Base-by-base conservation (phyloP, 2,888 invertebrate genomes). In the Lasioglossum marginatum region DNA sequence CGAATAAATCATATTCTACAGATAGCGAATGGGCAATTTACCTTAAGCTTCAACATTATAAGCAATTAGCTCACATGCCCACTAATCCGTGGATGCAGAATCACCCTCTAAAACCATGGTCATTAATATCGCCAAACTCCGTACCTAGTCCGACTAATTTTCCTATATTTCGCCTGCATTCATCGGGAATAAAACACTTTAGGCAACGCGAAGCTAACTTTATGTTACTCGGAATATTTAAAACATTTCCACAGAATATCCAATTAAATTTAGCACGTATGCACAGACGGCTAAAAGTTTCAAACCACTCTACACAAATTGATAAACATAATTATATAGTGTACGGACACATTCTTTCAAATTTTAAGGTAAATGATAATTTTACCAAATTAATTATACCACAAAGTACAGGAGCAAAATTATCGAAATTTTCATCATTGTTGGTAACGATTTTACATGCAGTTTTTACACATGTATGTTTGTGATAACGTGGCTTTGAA, bases 61-160 rank as follows among this genome's bases (percentile, higher is more conserved):
- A 60, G 60, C 27, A 60, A 60, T 60, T 60, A 60, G 27, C 12
- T n/a, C 27, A 27, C 27, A 4, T 60, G 14, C 12, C n/a, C 60
- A 12, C 27, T 27, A 60, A 60, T 60, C 60, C 12, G 60, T 27
- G 60, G 14, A 27, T 60, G 60, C 14, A 27, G 60, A n/a, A 60
- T 60, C 60, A 60, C 60, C 60, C 60, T 60, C n/a, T 60, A 27
- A n/a, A 60, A 60, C n/a, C n/a, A 60, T 60, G 60, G 23, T n/a
- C 27, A 60, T 60, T 60, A 60, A 60, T 60, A 27, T 60, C 4
- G n/a, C n/a, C 4, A 14, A n/a, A 60, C n/a, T 60, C 27, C 23
- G 19, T 37, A 23, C 6, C 34, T 68, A 19, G 34, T 68, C 23
- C 68, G 10, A 34, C 34, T 37, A 34, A 34, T 37, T 37, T 68